Percentiles rank a stretch among this genome's conserved stretches.
phyloP scores from a whole-genome alignment of 2,113 vertebrate genomes.

The Ancistrus triradiatus region DNA sequence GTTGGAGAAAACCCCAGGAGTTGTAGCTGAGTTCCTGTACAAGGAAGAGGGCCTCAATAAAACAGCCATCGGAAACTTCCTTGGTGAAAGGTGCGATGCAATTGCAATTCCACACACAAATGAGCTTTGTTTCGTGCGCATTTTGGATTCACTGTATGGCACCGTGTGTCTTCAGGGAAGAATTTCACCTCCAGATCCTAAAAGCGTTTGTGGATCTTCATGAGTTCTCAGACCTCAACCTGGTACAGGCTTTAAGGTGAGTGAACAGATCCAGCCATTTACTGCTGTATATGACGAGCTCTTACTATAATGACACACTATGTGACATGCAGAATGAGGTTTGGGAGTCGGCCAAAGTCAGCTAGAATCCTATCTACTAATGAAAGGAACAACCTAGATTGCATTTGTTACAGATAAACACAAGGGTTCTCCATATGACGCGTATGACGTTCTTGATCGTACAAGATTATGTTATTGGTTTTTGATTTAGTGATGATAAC shows the following conservation, averaged over 20 bases:
- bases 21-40: slow-evolving; percentile 86
- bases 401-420: too few relatives aligned
- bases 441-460: too few relatives aligned
- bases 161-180: slow-evolving; percentile 65
- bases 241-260: slow-evolving; percentile 91
- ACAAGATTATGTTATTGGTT: too few relatives aligned
- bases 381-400: too few relatives aligned
- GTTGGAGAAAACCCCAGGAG: slow-evolving; percentile 66
- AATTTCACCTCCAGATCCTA: slow-evolving; percentile 79
- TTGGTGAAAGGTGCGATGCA: slow-evolving; percentile 81
- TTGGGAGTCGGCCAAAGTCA: too few relatives aligned
- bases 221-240: slow-evolving; percentile 86
- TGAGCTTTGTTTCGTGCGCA: neutral
- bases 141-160: neutral
- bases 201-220: slow-evolving; percentile 88
- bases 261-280: neutral
- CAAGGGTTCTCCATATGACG: too few relatives aligned
- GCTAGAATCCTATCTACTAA: too few relatives aligned
- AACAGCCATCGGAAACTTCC: slow-evolving; percentile 85
- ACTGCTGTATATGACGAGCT: too few relatives aligned
- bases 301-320: too few relatives aligned
- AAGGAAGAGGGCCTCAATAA: slow-evolving; percentile 92
- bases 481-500: too few relatives aligned
- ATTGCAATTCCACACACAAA: neutral
- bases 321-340: too few relatives aligned